These are phyloP conservation scores for Caracal caracal DNA, from an alignment of 2,113 vertebrate species.

Conservation along the genomic window DNA sequence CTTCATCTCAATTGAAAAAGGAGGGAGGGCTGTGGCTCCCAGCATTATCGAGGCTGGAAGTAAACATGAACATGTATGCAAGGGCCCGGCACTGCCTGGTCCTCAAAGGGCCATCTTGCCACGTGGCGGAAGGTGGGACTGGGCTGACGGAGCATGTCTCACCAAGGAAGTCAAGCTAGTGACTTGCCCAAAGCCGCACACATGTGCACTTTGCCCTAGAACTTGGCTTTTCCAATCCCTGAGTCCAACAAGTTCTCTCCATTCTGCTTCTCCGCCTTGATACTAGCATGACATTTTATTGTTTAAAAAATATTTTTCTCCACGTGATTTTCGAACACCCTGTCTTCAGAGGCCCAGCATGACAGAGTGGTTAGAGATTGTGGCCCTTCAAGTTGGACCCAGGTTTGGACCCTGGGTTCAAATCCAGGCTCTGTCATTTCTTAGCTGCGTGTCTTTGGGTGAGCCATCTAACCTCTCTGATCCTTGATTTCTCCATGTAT, in stretches of 20 bases:
- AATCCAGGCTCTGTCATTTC: background rate
- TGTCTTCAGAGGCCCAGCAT: background rate
- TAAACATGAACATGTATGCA: background rate
- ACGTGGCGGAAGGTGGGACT: accelerated
- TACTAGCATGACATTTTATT: background rate
- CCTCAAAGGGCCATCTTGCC: background rate
- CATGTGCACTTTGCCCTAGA: background rate
- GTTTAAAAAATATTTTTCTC: background rate
- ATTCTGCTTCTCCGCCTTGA: background rate
- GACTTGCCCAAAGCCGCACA: background rate
- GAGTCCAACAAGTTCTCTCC: background rate
- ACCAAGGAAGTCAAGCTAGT: background rate
- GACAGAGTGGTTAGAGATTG: background rate
- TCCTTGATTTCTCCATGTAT: background rate
- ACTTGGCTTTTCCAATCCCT: background rate
- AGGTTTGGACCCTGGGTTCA: too few relatives aligned
- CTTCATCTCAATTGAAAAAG: background rate
- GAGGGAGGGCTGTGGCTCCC: background rate
- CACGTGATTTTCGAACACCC: background rate
- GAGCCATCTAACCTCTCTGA: background rate
- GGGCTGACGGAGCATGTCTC: background rate
- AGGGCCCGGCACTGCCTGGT: background rate
- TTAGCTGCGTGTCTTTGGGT: background rate
- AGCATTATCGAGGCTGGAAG: background rate
- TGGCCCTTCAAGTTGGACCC: background rate